These are phyloP conservation scores for Glandiceps talaboti DNA, from an alignment of 53 echinoderm and acorn worm genomes.

Conservation along the genomic window DNA sequence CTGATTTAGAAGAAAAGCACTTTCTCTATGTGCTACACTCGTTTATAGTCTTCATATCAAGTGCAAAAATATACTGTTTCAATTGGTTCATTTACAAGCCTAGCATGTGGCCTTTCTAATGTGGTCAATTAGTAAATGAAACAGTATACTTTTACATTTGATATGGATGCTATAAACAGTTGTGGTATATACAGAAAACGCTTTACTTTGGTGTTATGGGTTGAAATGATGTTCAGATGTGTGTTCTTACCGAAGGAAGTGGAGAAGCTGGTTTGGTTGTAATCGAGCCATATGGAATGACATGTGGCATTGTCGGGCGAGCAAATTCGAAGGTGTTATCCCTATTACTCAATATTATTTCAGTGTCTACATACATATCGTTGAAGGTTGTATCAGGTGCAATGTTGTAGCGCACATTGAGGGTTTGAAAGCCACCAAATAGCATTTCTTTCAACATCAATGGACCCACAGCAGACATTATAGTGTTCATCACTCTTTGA, in stretches of 20 bases:
- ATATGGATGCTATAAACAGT: too few species aligned
- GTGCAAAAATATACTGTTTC: too few species aligned
- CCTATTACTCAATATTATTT: slow-evolving; percentile 12
- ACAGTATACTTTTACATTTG: too few species aligned
- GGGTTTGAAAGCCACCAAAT: background rate
- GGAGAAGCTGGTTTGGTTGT: slow-evolving; percentile 11
- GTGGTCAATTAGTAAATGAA: too few species aligned
- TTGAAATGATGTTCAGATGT: too few species aligned
- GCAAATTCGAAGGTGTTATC: slow-evolving; percentile 17
- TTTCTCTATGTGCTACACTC: too few species aligned
- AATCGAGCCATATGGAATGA: slow-evolving; percentile 16
- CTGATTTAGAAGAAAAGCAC: too few species aligned
- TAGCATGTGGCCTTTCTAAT: too few species aligned
- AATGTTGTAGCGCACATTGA: background rate
- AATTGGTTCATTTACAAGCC: too few species aligned
- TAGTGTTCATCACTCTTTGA: slow-evolving; percentile 11
- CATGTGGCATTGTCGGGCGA: slow-evolving; percentile 22
- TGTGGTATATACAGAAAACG: too few species aligned
- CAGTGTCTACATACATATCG: slow-evolving; percentile 6
- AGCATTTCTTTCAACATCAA: background rate
- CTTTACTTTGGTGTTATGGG: too few species aligned
- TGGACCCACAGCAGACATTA: background rate
- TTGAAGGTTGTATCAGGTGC: slow-evolving; percentile 9
- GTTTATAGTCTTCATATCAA: too few species aligned
- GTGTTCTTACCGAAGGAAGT: slow-evolving; percentile 14